Evolutionary conservation across 2,888 invertebrate species (phyloP).

Genomic region (Automeris io): DNA sequence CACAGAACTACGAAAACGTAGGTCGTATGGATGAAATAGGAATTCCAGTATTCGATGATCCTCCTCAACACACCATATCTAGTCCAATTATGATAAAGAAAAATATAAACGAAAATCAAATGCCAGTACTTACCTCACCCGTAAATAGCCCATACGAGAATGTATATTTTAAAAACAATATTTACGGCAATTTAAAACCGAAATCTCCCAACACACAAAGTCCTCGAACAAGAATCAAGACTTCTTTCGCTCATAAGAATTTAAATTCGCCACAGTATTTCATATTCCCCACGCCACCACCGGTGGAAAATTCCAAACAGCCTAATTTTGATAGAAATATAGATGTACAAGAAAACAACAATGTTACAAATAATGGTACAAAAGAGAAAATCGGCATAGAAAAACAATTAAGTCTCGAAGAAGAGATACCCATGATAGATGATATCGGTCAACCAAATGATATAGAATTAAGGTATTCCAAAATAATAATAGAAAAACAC

Average conservation of each 20-base stretch:
- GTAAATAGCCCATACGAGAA: conserved; percentile 79
- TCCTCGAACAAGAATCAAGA: conserved; percentile 80
- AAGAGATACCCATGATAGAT: conserved; percentile 74
- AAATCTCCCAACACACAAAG: conserved; percentile 69
- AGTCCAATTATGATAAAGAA: conserved; percentile 65
- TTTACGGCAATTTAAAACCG: conserved; percentile 48
- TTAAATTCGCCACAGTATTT: conserved; percentile 68
- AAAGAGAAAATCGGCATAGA: conserved; percentile 48
- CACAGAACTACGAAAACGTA: conserved; percentile 50
- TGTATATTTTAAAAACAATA: conserved; percentile 62
- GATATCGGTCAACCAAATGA: conserved; percentile 63
- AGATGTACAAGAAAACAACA: conserved; percentile 9
- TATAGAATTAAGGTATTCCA: conserved; percentile 61
- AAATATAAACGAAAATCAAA: conserved; percentile 33
- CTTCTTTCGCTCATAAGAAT: conserved; percentile 73
- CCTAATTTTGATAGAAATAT: conserved; percentile 32
- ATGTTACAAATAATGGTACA: conserved; percentile 7
- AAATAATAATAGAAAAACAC: conserved; percentile 30
- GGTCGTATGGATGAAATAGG: conserved; percentile 69
- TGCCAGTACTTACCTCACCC: conserved; percentile 32
- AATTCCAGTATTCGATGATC: conserved; percentile 59
- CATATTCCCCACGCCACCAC: conserved; percentile 63
- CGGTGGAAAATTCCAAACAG: conserved; percentile 40
- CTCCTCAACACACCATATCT: conserved; percentile 46
- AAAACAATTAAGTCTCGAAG: conserved; percentile 68